phyloP scores from a whole-genome alignment of 2,888 invertebrate genomes.

The Leptogaster cylindrica region DNA sequence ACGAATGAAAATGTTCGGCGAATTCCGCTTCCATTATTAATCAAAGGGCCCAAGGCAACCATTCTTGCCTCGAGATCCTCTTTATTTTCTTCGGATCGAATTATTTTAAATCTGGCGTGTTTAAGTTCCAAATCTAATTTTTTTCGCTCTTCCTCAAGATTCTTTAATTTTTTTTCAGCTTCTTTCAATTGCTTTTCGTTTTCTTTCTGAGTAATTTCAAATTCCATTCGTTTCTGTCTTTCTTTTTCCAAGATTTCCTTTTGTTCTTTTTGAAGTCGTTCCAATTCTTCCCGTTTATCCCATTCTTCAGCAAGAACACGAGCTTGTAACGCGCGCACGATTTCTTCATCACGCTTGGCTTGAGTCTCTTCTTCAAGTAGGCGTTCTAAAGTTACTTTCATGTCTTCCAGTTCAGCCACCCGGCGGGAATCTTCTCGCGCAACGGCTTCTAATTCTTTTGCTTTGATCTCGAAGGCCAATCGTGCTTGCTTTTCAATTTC shows the following conservation, averaged over 20 bases:
- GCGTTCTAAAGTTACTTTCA: conserved; percentile 72
- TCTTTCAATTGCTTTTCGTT: conserved; percentile 75
- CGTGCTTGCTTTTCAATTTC: conserved; percentile 70
- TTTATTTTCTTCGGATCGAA: conserved; percentile 70
- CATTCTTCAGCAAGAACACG: conserved; percentile 82
- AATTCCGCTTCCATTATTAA: conserved; percentile 68
- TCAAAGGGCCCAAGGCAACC: conserved; percentile 64
- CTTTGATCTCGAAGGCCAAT: conserved; percentile 65
- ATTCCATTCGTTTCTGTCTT: conserved; percentile 74
- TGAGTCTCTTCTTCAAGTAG: conserved; percentile 82
- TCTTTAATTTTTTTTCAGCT: conserved; percentile 73
- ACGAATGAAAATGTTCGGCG: conserved; percentile 74
- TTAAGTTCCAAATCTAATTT: conserved; percentile 74
- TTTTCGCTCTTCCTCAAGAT: conserved; percentile 74
- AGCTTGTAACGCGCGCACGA: conserved; percentile 73
- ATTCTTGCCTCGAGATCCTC: conserved; percentile 67
- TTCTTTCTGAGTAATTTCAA: conserved; percentile 73
- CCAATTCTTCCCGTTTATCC: conserved; percentile 81
- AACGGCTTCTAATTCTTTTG: conserved; percentile 71
- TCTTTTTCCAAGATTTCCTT: conserved; percentile 75
- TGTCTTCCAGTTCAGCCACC: conserved; percentile 74
- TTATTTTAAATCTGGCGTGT: conserved; percentile 72
- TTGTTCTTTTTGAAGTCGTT: conserved; percentile 80
- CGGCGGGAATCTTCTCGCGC: conserved; percentile 76
- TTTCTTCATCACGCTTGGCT: conserved; percentile 84